These are phyloP conservation scores for Lucinisca nassula DNA, from an alignment of 2,888 invertebrate species.

Conservation along the genomic window DNA sequence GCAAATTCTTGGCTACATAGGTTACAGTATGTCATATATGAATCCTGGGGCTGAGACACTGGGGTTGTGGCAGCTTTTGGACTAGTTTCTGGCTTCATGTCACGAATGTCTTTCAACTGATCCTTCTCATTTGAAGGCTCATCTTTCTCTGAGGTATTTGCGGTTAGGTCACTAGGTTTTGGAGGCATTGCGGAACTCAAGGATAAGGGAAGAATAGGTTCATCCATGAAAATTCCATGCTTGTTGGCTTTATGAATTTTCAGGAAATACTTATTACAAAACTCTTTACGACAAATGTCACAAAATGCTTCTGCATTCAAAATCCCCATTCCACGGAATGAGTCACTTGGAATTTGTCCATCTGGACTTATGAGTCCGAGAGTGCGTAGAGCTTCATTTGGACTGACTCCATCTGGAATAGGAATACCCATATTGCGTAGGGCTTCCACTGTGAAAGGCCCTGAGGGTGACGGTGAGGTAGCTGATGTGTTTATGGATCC, in stretches of 20 bases:
- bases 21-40: constrained; percentile 80
- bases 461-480: constrained; percentile 70
- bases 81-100: constrained; percentile 70
- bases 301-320: constrained; percentile 94
- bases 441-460: constrained; percentile 58
- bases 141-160: constrained; percentile 68
- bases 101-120: constrained; percentile 67
- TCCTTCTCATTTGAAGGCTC: constrained; percentile 67
- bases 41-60: constrained; percentile 65
- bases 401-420: constrained; percentile 67
- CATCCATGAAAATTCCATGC: constrained; percentile 84
- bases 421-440: constrained; percentile 68
- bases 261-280: constrained; percentile 87
- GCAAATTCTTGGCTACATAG: constrained; percentile 93
- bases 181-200: constrained; percentile 66
- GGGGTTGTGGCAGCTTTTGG: constrained; percentile 74
- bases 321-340: constrained; percentile 74
- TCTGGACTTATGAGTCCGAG: constrained; percentile 65
- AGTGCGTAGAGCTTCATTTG: constrained; percentile 64
- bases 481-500: constrained; percentile 60
- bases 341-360: constrained; percentile 71
- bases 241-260: constrained; percentile 87
- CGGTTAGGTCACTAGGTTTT: constrained; percentile 72
- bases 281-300: constrained; percentile 93
- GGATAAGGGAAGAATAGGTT: constrained; percentile 67